phyloP scores from a whole-genome alignment of 2,797 vertebrate species.

The Garrulus glandarius region DNA sequence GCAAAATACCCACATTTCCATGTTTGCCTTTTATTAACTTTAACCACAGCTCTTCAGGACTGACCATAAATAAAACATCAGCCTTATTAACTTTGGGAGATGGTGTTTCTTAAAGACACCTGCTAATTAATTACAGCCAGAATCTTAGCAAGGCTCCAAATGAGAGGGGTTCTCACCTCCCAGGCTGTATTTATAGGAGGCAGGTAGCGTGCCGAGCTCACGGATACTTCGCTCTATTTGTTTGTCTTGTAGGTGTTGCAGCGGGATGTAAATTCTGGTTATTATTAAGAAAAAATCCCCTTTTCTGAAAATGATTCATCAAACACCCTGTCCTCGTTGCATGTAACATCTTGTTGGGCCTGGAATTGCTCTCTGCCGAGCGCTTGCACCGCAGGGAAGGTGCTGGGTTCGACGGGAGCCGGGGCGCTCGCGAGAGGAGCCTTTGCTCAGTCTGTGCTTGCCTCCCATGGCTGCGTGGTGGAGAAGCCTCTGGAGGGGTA shows the following conservation, averaged over 20 bases:
- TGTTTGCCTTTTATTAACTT: not conserved
- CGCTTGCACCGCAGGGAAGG: not conserved
- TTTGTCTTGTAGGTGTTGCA: conserved; percentile 45
- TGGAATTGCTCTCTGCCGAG: not conserved
- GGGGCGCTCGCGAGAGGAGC: not conserved
- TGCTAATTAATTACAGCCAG: not conserved
- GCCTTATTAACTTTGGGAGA: not conserved
- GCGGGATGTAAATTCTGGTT: not conserved
- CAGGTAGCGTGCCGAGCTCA: not conserved
- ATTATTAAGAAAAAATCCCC: not conserved
- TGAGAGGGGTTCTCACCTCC: not conserved
- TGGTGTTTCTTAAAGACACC: not conserved
- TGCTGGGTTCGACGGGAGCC: not conserved
- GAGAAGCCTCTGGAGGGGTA: not conserved
- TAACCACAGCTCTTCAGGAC: not conserved
- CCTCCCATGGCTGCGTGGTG: not conserved
- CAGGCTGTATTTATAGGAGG: not conserved
- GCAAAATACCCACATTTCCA: not conserved
- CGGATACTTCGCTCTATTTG: not conserved
- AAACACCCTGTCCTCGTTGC: not conserved
- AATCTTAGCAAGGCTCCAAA: not conserved
- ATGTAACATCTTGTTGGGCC: not conserved
- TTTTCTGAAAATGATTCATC: conserved; percentile 18
- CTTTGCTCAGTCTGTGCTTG: conserved; percentile 35
- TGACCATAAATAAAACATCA: not conserved